These are phyloP conservation scores for Orchesellides sinensis DNA, from an alignment of 2,888 invertebrate species.

Conservation along the genomic window DNA sequence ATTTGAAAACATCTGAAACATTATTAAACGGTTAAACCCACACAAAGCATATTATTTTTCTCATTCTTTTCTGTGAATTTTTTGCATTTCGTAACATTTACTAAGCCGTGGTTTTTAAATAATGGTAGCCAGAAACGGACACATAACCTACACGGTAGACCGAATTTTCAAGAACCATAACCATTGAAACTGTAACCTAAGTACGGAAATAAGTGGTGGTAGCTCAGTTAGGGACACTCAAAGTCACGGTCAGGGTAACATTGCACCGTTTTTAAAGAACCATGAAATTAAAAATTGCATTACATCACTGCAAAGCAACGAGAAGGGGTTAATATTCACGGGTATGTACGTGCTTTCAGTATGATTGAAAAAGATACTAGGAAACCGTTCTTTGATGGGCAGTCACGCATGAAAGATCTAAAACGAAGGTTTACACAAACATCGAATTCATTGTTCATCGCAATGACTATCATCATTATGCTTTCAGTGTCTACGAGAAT, in stretches of 20 bases:
- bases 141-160: conserved; percentile 19
- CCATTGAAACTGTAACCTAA: conserved; percentile 53
- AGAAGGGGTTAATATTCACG: not conserved
- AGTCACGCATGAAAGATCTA: conserved; percentile 63
- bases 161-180: conserved; percentile 29
- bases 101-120: too few relatives aligned
- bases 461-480: conserved; percentile 16
- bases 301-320: conserved; percentile 1
- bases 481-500: not conserved
- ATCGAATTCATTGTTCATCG: conserved; percentile 16
- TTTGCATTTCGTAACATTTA: too few relatives aligned
- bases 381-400: conserved; percentile 57
- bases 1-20: too few relatives aligned
- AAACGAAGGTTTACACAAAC: conserved; percentile 14
- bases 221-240: conserved; percentile 51
- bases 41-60: too few relatives aligned
- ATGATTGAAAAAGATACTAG: conserved; percentile 48
- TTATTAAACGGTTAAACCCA: too few relatives aligned
- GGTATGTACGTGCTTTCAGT: not conserved
- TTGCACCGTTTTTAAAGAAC: conserved; percentile 56
- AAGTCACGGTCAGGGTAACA: conserved; percentile 62
- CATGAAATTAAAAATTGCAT: conserved; percentile 39
- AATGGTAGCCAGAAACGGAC: conserved; percentile 35
- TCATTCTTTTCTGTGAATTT: too few relatives aligned
- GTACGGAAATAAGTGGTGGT: conserved; percentile 37